These are phyloP conservation scores for Sympetrum striolatum DNA, from an alignment of 2,888 invertebrate genomes.

Conservation along the genomic window DNA sequence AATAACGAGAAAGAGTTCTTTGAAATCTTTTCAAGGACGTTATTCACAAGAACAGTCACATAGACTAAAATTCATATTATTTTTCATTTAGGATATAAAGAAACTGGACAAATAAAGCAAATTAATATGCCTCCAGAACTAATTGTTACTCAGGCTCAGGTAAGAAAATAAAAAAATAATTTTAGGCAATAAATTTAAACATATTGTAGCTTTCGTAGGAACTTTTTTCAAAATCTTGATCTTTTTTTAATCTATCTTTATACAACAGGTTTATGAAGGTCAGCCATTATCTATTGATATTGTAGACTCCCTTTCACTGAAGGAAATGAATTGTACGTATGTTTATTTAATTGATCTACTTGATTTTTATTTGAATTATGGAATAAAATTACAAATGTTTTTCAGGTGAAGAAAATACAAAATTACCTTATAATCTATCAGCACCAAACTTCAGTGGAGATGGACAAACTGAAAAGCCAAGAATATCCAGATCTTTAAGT, in stretches of 20 bases:
- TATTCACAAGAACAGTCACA: no score
- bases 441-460: neutral
- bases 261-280: constrained; percentile 15
- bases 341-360: neutral
- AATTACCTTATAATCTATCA: neutral
- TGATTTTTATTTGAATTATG: neutral
- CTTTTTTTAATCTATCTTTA: neutral
- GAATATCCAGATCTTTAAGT: constrained; percentile 27
- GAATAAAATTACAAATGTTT: neutral
- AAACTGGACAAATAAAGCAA: constrained; percentile 6
- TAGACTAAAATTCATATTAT: neutral
- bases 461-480: neutral
- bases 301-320: neutral
- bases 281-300: neutral
- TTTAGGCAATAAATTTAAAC: no score
- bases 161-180: neutral
- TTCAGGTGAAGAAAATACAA: neutral
- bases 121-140: constrained; percentile 60
- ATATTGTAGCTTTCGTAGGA: no score
- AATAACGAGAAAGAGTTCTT: no score
- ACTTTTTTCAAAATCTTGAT: no score
- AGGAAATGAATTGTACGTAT: constrained; percentile 12
- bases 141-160: constrained; percentile 59
- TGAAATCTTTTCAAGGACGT: no score
- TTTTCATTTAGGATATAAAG: neutral